Evolutionary conservation across 2,797 vertebrate genomes (phyloP).

Genomic region (Cryptoblepharus egeriae): DNA sequence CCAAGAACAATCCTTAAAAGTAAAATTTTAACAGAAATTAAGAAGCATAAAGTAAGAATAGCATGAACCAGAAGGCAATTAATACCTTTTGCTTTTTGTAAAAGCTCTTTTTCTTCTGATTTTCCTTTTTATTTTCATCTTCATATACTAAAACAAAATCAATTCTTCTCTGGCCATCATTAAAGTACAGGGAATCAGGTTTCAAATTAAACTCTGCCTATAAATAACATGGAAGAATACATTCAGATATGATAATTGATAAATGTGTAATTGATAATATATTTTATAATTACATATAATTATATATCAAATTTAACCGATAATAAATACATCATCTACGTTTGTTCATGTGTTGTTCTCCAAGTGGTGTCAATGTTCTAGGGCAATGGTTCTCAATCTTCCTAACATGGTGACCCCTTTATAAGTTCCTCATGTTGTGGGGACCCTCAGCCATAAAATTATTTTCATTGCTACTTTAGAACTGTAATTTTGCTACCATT

Average conservation of each 20-base stretch:
- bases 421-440: too few relatives aligned
- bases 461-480: too few relatives aligned
- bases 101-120: conserved; percentile 83
- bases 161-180: conserved; percentile 87
- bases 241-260: conserved; percentile 29
- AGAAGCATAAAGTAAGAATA: neutral
- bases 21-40: too few relatives aligned
- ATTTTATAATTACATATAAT: too few relatives aligned
- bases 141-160: conserved; percentile 94
- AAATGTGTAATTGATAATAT: too few relatives aligned
- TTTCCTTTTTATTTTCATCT: conserved; percentile 86
- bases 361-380: too few relatives aligned
- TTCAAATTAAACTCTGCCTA: conserved; percentile 89
- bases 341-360: neutral
- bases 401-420: too few relatives aligned
- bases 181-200: conserved; percentile 89
- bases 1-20: neutral
- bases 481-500: too few relatives aligned
- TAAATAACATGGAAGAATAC: conserved; percentile 42
- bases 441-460: too few relatives aligned
- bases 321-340: neutral
- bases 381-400: too few relatives aligned
- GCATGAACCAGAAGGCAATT: neutral
- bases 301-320: too few relatives aligned
- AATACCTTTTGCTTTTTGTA: conserved; percentile 83